Base-by-base conservation (phyloP, 1,140 invertebrate species). In the Cryptotermes secundus region DNA sequence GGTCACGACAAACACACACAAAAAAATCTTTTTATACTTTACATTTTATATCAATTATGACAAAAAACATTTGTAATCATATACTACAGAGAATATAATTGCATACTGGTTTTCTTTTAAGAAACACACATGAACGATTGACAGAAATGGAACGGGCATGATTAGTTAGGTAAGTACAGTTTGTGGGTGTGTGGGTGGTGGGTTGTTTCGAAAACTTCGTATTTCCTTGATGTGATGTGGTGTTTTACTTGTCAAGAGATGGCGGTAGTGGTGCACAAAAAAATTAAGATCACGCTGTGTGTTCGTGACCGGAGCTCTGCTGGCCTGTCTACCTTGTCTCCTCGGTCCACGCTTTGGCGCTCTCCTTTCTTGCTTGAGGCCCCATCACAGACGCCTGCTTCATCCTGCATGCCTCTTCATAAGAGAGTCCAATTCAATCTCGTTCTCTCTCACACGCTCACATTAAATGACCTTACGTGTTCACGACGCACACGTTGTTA, bases 161-260 rank as follows among this genome's bases (percentile, higher is more conserved):
- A n/a, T 31, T 31, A n/a, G 26, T 10, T 7, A 59, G 53, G 53
- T 19, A n/a, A 59, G 53, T n/a, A 22, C 24, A 59, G 12, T 59
- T 1, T 59, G 53, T 59, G 24, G 1, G 26, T 65, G 59, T 16
- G 59, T 72, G 59, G 45, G 59, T 72, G 59, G 26, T 31, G 53
- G 59, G 26, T 1, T 72, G 59, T 72, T 72, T 72, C 26, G 59
- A n/a, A 72, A 31, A 72, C 59, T 72, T 72, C 26, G 31, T 31
- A 72, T 72, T 72, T 72, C 59, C 59, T 72, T 72, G 59, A 72
- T 72, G 59, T 72, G 26, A 72, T 31, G 59, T 72, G 59, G 59
- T 72, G 59, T 72, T 72, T 72, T 72, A 72, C 59, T 72, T 72
- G 59, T 31, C 59, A 72, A 72, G 59, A 72, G 59, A 16, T 59